phyloP scores from a whole-genome alignment of 2,797 vertebrate species.

The Alosa sapidissima region DNA sequence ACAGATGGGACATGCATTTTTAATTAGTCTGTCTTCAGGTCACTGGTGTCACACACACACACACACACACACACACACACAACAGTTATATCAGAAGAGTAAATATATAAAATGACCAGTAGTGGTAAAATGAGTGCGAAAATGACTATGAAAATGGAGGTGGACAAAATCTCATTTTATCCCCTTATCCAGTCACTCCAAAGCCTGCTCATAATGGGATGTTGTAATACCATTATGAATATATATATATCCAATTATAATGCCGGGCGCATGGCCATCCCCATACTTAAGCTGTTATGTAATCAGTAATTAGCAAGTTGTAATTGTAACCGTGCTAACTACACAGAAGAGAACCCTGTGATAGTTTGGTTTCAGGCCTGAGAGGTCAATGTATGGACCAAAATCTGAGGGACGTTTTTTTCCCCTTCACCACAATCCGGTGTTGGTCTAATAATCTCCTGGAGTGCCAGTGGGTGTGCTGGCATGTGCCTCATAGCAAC shows the following conservation, averaged over 20 bases:
- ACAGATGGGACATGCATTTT: not conserved
- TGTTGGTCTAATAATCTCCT: not conserved
- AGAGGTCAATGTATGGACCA: not conserved
- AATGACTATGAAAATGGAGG: no score
- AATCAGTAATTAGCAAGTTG: not conserved
- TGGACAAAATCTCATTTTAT: not conserved
- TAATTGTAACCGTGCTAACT: not conserved
- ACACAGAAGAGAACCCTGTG: not conserved
- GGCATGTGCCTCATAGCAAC: not conserved
- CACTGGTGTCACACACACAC: conserved; percentile 4
- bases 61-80: conserved; percentile 15
- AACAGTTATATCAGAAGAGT: not conserved
- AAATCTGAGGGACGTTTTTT: not conserved
- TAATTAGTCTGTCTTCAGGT: not conserved
- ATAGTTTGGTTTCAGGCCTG: not conserved
- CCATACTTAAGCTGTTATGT: not conserved
- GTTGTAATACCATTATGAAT: not conserved
- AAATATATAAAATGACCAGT: not conserved
- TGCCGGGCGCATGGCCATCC: not conserved
- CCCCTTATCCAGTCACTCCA: not conserved
- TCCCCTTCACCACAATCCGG: not conserved
- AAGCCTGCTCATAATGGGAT: not conserved
- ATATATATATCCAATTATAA: not conserved
- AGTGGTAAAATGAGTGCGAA: not conserved
- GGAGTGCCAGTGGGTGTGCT: not conserved